These are phyloP conservation scores for Enteromius trimaculatus DNA, from an alignment of 2,797 vertebrate species.

Conservation along the genomic window DNA sequence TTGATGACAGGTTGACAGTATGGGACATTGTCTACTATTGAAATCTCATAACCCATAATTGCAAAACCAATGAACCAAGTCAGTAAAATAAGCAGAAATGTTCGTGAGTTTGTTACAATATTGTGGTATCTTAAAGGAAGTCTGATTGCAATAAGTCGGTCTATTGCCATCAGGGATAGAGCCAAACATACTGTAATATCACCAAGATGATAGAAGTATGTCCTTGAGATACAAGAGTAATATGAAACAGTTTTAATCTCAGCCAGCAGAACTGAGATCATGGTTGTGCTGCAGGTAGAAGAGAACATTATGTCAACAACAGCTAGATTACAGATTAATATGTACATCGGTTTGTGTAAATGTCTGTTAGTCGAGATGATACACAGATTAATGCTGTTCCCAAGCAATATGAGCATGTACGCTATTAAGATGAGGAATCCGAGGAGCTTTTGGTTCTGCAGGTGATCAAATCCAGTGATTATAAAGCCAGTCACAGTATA, in stretches of 20 bases:
- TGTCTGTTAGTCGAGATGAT: slow-evolving; percentile 50
- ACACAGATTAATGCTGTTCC: slow-evolving; percentile 48
- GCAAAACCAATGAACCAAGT: slow-evolving; percentile 43
- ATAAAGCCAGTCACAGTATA: slow-evolving; percentile 47
- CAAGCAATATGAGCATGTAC: slow-evolving; percentile 54
- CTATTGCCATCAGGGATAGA: slow-evolving; percentile 48
- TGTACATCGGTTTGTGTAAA: slow-evolving; percentile 53
- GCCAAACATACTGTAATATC: slow-evolving; percentile 31
- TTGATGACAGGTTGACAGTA: slow-evolving; percentile 58
- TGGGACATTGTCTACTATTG: slow-evolving; percentile 32
- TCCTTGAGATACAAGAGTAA: slow-evolving; percentile 49
- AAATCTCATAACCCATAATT: not conserved
- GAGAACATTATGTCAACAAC: slow-evolving; percentile 57
- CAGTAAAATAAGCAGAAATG: slow-evolving; percentile 27
- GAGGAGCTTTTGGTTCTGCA: slow-evolving; percentile 53
- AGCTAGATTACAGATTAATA: slow-evolving; percentile 55
- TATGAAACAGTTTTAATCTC: slow-evolving; percentile 56
- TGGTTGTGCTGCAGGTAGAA: slow-evolving; percentile 47
- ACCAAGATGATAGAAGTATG: slow-evolving; percentile 55
- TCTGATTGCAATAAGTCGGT: slow-evolving; percentile 55
- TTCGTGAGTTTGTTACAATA: slow-evolving; percentile 46
- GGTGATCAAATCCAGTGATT: slow-evolving; percentile 56
- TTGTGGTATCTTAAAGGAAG: slow-evolving; percentile 51
- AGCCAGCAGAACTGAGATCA: slow-evolving; percentile 56
- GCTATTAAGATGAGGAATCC: slow-evolving; percentile 52